Conservation (phyloP, 2,113 vertebrate genomes). For the Ascaphus truei region DNA sequence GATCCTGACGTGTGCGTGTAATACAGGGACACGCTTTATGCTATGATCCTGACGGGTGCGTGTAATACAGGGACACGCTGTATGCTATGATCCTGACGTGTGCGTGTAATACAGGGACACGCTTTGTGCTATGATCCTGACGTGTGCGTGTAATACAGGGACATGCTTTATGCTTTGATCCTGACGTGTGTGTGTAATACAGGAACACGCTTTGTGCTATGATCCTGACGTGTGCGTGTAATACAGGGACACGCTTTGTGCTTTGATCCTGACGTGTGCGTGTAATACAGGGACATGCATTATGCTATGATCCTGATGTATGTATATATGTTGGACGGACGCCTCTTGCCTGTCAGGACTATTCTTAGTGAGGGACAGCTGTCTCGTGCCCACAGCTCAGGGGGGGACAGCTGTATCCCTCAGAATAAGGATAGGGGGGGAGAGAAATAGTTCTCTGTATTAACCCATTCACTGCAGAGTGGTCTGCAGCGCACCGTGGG, state of each 20-base stretch:
- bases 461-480: not conserved
- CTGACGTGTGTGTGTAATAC: slow-evolving; percentile 2
- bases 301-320: slow-evolving; percentile 6
- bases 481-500: too few relatives aligned
- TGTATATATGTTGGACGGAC: not conserved
- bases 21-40: too few relatives aligned
- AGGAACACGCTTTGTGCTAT: too few relatives aligned
- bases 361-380: slow-evolving; percentile 27
- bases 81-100: too few relatives aligned
- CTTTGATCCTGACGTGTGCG: too few relatives aligned
- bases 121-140: too few relatives aligned
- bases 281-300: not conserved
- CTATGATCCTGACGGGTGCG: too few relatives aligned
- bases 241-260: too few relatives aligned
- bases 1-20: too few relatives aligned
- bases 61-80: too few relatives aligned
- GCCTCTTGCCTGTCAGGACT: slow-evolving; percentile 14
- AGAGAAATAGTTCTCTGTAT: not conserved
- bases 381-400: not conserved
- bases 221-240: too few relatives aligned
- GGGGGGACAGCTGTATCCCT: slow-evolving; percentile 18
- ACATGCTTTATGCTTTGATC: slow-evolving; percentile 11
- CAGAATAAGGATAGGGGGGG: not conserved
- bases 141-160: not conserved
- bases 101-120: too few relatives aligned